Base-by-base conservation (phyloP, 2,888 invertebrate species). In the Caenorhabditis imperialis region DNA sequence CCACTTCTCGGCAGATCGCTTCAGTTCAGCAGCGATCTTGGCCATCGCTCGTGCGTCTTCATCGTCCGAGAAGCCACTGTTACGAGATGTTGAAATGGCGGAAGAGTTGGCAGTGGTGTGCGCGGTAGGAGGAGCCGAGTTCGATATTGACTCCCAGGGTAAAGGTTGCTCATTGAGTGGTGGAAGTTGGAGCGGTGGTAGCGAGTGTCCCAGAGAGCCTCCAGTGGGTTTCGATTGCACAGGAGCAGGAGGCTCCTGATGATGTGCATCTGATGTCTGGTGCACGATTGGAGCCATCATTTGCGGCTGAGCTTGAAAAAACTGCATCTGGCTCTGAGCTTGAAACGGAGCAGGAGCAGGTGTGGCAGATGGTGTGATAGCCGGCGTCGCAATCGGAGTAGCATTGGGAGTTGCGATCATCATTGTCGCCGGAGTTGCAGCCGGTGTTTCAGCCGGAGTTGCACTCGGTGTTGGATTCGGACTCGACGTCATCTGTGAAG, bases 21-120 rank as follows among this genome's bases (percentile, higher is more conserved):
- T 78, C 30, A 75, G 30, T n/a, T 75, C 78, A 5, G 69, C 75
- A 1, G 73, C 75, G 12, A 78, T 78, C 35, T 75, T 50, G 2
- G 75, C 75, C 51, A 72, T 73, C 23, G 75, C 75, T 10, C 22
- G 38, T 4, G 45, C 37, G 4, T 65, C 58, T 14, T 72, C 75
- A 5, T 74, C 75, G n/a, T 75, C 72, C 27, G 60, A 50, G 27
- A 44, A 55, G 14, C 54, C 53, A 22, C 40, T 42, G 54, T 18
- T 50, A 25, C 67, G 27, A 8, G 30, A 7, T 8, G 20, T 23
- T 25, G 35, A 37, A 48, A 23, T 33, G 18, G 42, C 45, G n/a
- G n/a, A 23, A 18, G 5, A n/a, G n/a, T n/a, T n/a, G n/a, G n/a
- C n/a, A 7, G 30, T 30, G 30, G 30, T 10, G 6, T 6, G 30